A percentile compares a stretch with the other conserved stretches of the same genome.
Evolutionary conservation across 2,113 vertebrate species (phyloP).

Genomic region (Lagenorhynchus albirostris): DNA sequence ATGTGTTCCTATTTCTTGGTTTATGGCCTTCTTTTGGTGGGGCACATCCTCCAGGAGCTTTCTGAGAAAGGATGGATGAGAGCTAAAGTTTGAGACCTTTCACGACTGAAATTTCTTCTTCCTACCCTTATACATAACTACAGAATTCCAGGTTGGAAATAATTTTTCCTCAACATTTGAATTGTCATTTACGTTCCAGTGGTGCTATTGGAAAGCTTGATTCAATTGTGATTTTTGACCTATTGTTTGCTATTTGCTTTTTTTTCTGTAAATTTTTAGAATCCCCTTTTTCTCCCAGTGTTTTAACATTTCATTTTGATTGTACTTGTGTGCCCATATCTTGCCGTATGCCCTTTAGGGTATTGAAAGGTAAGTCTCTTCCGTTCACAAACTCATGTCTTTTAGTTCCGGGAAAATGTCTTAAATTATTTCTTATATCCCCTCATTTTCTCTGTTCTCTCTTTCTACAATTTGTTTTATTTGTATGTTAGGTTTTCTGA

Average conservation of each 20-base stretch:
- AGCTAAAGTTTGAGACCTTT: background rate
- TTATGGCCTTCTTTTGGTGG: background rate
- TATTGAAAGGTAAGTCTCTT: background rate
- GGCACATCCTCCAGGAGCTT: background rate
- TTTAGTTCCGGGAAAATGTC: background rate
- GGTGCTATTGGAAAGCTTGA: background rate
- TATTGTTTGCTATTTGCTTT: background rate
- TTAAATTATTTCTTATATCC: background rate
- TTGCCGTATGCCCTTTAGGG: background rate
- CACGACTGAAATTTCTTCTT: background rate
- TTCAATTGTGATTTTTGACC: background rate
- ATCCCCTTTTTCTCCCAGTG: background rate
- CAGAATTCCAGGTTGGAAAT: background rate
- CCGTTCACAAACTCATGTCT: background rate
- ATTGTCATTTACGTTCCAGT: background rate
- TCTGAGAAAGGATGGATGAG: constrained; percentile 2
- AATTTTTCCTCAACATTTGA: background rate
- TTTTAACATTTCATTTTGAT: background rate
- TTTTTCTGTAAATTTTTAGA: background rate
- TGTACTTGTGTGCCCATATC: background rate
- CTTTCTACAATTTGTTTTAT: background rate
- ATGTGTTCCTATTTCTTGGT: background rate
- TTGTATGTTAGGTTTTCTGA: background rate
- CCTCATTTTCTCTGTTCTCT: background rate
- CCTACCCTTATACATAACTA: background rate